Base-by-base conservation (phyloP, 2,797 vertebrate species). In the Pagetopsis macropterus region DNA sequence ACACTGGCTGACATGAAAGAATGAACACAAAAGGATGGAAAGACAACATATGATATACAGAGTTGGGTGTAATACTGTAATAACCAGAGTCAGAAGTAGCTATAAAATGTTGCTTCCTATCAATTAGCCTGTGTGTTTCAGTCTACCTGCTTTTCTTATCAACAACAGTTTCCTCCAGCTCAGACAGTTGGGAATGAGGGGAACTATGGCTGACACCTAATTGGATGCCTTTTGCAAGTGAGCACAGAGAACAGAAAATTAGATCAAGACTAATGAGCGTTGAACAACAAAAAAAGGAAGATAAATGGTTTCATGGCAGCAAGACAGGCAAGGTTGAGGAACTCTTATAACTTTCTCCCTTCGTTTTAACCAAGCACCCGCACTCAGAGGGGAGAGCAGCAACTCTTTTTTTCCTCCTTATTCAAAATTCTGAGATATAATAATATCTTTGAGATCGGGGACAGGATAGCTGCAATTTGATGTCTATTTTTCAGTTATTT, bases 221-320 rank as follows among this genome's bases (percentile, higher is more conserved):
- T 91, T 91, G 86, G 86, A 89, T 81, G 81, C 82, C 62, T 81
- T 83, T 85, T 85, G 78, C 61, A 40, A 81, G 77, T 81, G 81
- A 75, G 77, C 71, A 81, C 73, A 65, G 79, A 68, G 80, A 82
- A 80, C 9, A 85, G 27, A 82, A 90, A 91, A 93, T 86, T 72
- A 92, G 90, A 93, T 91, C 83, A 91, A 88, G 88, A 91, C 89
- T 92, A 93, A 94, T 91, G 89, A 94, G 86, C 76, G 65, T 70
- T 75, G 77, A 89, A 91, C 87, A 91, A 90, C 84, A 87, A 88
- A 88, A 87, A 84, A 83, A 68, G 72, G 81, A 92, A 86, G 90
- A 93, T 89, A 86, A 91, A 93, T 91, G 85, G 82, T 87, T 87
- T 87, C 78, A 89, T 83, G 75, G 82, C 63, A 72, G 62, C 41